phyloP scores from a whole-genome alignment of 2,888 invertebrate species.

The Lepidocyrtoides sp. region DNA sequence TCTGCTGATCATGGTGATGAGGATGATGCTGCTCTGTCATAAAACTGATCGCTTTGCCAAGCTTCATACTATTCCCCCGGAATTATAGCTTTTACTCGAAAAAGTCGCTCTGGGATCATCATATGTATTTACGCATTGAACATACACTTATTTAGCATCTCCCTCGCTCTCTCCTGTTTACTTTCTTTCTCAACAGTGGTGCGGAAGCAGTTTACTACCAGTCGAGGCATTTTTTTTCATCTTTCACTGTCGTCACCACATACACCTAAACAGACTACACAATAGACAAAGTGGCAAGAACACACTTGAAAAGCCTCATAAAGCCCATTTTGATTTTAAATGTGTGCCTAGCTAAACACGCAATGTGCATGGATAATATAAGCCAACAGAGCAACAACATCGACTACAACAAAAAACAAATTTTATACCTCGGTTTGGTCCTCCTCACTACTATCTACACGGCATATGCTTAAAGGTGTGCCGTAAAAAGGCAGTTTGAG shows the following conservation, averaged over 20 bases:
- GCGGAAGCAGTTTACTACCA: not conserved
- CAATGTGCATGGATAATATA: slow-evolving; percentile 15
- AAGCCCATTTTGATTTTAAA: slow-evolving; percentile 51
- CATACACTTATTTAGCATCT: not conserved
- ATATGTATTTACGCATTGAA: slow-evolving; percentile 48
- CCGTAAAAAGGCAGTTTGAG: not conserved
- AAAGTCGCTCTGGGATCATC: slow-evolving; percentile 65
- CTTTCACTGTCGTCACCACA: not conserved
- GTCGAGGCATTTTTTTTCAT: not conserved
- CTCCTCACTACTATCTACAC: no score
- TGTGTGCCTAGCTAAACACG: slow-evolving; percentile 24
- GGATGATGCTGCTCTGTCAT: slow-evolving; percentile 47
- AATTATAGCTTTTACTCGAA: slow-evolving; percentile 47
- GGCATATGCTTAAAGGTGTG: not conserved
- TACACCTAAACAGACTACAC: not conserved
- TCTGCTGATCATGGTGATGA: slow-evolving; percentile 17
- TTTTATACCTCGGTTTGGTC: not conserved
- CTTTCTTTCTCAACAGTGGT: not conserved
- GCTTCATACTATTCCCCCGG: slow-evolving; percentile 16
- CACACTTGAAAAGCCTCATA: slow-evolving; percentile 62
- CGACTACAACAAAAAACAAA: not conserved
- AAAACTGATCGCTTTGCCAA: slow-evolving; percentile 70
- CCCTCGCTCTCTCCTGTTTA: slow-evolving; percentile 11
- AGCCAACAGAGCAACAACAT: no score
- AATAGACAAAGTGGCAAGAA: slow-evolving; percentile 40